phyloP scores from a whole-genome alignment of 1,140 invertebrate species.

The Ganaspis sp. region DNA sequence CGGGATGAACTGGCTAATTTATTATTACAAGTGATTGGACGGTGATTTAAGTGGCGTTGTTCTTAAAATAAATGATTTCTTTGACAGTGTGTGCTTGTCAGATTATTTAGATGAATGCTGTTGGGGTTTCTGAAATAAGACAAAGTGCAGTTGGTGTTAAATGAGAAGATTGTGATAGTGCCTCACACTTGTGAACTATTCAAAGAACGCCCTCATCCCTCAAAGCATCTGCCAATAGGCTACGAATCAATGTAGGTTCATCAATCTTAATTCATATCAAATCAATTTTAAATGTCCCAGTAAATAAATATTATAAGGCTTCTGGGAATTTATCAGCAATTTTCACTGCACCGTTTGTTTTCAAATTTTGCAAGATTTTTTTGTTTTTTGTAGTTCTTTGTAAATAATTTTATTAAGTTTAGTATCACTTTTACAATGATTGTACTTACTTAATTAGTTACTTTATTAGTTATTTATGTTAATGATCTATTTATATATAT shows the following conservation, averaged over 20 bases:
- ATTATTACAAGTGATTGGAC: background rate
- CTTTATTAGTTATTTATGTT: too few relatives aligned
- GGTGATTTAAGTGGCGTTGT: background rate
- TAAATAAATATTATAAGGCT: too few relatives aligned
- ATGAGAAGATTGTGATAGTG: slow-evolving; percentile 18
- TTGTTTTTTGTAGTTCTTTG: too few relatives aligned
- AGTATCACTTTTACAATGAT: too few relatives aligned
- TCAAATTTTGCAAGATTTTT: too few relatives aligned
- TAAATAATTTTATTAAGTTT: too few relatives aligned
- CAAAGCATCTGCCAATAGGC: background rate
- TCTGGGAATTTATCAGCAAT: too few relatives aligned
- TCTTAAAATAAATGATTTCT: background rate
- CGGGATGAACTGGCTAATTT: background rate
- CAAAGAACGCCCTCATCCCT: background rate
- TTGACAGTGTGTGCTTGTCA: background rate
- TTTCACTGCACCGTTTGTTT: too few relatives aligned
- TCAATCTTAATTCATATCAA: background rate
- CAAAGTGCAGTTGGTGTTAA: background rate
- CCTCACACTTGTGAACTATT: background rate
- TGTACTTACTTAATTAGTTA: too few relatives aligned
- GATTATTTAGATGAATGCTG: background rate
- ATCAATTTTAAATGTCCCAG: background rate
- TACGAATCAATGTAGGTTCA: slow-evolving; percentile 14
- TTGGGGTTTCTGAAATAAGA: background rate
- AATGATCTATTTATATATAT: too few relatives aligned